Base-by-base conservation (phyloP, 2,888 invertebrate genomes). In the Noctua pronuba region DNA sequence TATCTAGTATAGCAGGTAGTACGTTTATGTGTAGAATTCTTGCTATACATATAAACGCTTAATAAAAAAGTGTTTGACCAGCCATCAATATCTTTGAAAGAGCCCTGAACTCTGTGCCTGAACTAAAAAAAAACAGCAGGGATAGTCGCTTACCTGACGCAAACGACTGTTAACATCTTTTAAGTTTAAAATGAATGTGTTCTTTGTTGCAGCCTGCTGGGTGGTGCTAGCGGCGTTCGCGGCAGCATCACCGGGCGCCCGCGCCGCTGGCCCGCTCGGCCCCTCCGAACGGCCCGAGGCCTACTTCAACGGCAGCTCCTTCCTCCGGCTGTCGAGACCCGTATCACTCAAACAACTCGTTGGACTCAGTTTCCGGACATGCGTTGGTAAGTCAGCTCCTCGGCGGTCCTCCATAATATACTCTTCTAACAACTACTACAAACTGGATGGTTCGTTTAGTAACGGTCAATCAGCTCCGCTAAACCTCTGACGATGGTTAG, bases 251-350 rank as follows among this genome's bases (percentile, higher is more conserved):
- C 82, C 89, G n/a, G 88, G 87, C 72, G 88, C 84, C 64, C 88
- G 81, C 76, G 94, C 92, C 79, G 94, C 91, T 52, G 92, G 90
- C 28, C 96, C 96, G 49, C 93, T 94, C 77, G 97, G 97, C 28
- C 97, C 97, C 77, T 97, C 97, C 73, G 97, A 97, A 88, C 97
- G 97, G 76, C 97, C 98, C 76, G 98, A 98, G 95, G 98, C 98
- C 67, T 98, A 98, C 94, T 98, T 98, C 95, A 98, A 98, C 95
- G 98, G 98, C 88, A 98, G 98, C 90, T 97, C 98, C 35, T 98
- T 98, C 93, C 97, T 98, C 86, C 97, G 98, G 91, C 97, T 98
- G 86, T 95, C 97, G 85, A 97, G 97, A 81, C 98, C 98, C 77
- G 97, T 98, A 92, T 98, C 98, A 79, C 97, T 98, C 89, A 98